Percentiles rank a stretch among this genome's conserved stretches.
phyloP scores from a whole-genome alignment of 2,888 invertebrate species.

The Drosophila nr. fundita region DNA sequence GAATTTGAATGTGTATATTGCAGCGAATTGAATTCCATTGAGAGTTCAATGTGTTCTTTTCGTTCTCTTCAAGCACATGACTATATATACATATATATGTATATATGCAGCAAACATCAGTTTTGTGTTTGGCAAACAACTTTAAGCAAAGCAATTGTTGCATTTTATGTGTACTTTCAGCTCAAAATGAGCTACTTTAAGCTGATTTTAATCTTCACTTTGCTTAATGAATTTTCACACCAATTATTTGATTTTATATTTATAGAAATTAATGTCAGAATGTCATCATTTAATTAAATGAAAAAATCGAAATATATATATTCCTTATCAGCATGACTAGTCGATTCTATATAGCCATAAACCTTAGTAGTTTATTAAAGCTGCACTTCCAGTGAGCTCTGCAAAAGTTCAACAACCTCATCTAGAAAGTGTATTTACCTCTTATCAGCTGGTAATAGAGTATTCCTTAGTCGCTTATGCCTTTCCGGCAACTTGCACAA shows the following conservation, averaged over 20 bases:
- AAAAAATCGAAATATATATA: background rate
- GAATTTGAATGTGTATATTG: conserved; percentile 44
- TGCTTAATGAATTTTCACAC: background rate
- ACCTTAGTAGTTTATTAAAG: too few relatives aligned
- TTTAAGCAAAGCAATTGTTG: background rate
- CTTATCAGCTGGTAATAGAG: background rate
- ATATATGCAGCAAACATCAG: conserved; percentile 7
- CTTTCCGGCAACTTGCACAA: background rate
- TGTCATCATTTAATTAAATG: background rate
- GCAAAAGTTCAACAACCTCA: too few relatives aligned
- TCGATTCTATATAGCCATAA: background rate
- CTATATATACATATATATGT: too few relatives aligned
- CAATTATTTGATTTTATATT: background rate
- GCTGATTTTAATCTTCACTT: background rate
- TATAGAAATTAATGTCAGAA: background rate
- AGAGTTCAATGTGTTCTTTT: conserved; percentile 33
- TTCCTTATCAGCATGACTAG: background rate
- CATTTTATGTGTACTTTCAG: background rate
- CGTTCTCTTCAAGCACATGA: background rate
- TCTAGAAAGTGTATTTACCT: background rate
- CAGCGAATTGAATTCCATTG: conserved; percentile 49
- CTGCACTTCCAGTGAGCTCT: background rate
- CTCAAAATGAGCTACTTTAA: background rate
- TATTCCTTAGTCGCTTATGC: background rate
- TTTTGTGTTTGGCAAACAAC: background rate